A percentile compares a stretch with the other conserved stretches of the same genome.
These are phyloP conservation scores for Xestia xanthographa DNA, from an alignment of 2,888 invertebrate species.

Conservation along the genomic window DNA sequence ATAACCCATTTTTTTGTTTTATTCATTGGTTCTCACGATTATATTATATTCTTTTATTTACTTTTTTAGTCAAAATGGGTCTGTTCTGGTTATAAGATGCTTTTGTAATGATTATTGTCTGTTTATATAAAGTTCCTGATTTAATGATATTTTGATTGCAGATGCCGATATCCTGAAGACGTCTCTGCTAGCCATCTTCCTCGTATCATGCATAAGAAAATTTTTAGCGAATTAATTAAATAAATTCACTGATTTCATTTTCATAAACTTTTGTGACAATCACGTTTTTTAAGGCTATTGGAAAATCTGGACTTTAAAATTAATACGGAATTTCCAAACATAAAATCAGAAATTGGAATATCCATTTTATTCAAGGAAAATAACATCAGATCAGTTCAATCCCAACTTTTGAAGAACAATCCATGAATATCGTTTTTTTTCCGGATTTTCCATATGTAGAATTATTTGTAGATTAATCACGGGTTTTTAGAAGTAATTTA, in stretches of 20 bases:
- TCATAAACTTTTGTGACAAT: constrained; percentile 25
- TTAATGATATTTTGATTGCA: constrained; percentile 63
- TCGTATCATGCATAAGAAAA: constrained; percentile 81
- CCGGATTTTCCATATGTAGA: constrained; percentile 41
- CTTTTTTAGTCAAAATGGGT: too few relatives aligned
- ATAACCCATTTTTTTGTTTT: too few relatives aligned
- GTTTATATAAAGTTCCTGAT: neutral
- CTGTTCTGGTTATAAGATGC: neutral
- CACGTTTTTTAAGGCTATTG: constrained; percentile 48
- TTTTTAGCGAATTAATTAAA: constrained; percentile 70
- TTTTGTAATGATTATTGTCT: neutral
- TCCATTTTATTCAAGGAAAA: neutral
- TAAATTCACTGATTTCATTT: constrained; percentile 12
- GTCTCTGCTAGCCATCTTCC: constrained; percentile 79
- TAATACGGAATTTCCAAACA: neutral
- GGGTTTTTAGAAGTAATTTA: constrained; percentile 48
- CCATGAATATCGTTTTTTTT: neutral
- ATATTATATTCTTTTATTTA: too few relatives aligned
- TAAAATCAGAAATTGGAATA: neutral
- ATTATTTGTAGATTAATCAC: constrained; percentile 49
- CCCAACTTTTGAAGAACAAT: neutral
- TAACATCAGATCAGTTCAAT: neutral
- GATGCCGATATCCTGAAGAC: constrained; percentile 85
- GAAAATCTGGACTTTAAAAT: constrained; percentile 16
- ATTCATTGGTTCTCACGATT: too few relatives aligned